Evolutionary conservation across 2,888 invertebrate genomes (phyloP).

Genomic region (Hirtodrosophila duncani): DNA sequence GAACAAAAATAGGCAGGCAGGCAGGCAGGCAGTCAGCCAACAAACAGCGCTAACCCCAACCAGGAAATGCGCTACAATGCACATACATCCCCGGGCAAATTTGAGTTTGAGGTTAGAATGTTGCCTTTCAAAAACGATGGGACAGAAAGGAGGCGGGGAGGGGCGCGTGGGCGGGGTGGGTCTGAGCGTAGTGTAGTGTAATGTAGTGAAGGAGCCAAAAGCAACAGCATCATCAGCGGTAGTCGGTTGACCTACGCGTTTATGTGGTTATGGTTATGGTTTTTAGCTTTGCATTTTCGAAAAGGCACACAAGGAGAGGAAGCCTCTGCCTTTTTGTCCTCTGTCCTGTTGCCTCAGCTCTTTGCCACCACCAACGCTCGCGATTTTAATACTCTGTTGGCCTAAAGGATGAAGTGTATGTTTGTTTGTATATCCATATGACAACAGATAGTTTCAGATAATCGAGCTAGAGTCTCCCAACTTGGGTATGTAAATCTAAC

Average conservation of each 20-base stretch:
- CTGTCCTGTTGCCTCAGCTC: not conserved
- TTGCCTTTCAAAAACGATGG: no score
- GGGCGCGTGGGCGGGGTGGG: not conserved
- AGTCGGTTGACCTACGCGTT: slow-evolving; percentile 7
- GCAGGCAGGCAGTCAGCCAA: not conserved
- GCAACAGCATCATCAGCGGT: not conserved
- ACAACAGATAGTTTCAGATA: no score
- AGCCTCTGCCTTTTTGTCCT: no score
- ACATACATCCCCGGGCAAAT: slow-evolving; percentile 17
- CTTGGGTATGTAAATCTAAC: no score
- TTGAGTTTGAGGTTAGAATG: slow-evolving; percentile 5
- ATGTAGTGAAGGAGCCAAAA: no score
- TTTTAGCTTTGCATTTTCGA: no score
- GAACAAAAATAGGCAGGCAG: slow-evolving; percentile 7
- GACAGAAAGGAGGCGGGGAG: not conserved
- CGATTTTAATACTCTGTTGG: slow-evolving; percentile 39
- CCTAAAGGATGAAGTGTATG: no score
- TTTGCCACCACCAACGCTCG: slow-evolving; percentile 5
- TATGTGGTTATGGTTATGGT: slow-evolving; percentile 1
- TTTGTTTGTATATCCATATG: no score
- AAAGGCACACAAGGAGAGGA: no score
- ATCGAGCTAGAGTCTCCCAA: no score
- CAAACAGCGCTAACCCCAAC: slow-evolving; percentile 38
- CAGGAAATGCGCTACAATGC: slow-evolving; percentile 63
- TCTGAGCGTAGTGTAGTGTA: no score